phyloP scores from a whole-genome alignment of 1,140 invertebrate species.

The Caenorhabditis inopinata region DNA sequence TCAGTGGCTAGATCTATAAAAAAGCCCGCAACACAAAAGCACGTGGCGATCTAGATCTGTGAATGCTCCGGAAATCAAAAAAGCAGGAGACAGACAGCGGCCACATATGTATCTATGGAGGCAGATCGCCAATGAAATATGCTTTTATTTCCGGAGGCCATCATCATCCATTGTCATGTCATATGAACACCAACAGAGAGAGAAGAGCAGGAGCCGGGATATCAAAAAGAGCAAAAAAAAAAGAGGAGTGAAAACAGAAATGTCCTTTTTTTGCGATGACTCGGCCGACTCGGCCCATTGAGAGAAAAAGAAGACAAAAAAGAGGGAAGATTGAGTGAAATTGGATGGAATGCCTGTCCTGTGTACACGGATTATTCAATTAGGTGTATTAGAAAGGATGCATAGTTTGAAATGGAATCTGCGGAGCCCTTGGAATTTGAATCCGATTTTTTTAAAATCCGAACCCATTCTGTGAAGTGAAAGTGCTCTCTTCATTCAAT shows the following conservation, averaged over 20 bases:
- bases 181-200: background rate
- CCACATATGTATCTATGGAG: no score
- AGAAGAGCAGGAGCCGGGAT: background rate
- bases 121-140: constrained; percentile 12
- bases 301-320: background rate
- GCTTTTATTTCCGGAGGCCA: constrained; percentile 23
- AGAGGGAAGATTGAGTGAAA: background rate
- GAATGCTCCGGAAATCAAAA: background rate
- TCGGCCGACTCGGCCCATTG: no score
- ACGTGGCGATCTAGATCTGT: no score
- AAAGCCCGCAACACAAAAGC: no score
- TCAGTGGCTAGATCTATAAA: no score
- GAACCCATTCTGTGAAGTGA: no score
- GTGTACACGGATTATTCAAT: background rate
- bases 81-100: no score
- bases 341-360: background rate
- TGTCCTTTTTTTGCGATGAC: background rate
- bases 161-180: constrained; percentile 30
- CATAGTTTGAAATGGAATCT: background rate
- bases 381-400: background rate
- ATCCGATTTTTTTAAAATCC: no score
- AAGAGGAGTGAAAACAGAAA: background rate
- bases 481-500: no score
- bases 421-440: background rate
- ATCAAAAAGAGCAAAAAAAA: background rate